A percentile compares a stretch with the other conserved stretches of the same genome.
Evolutionary conservation across 2,888 invertebrate species (phyloP).

Genomic region (Cephus rjabovi): DNA sequence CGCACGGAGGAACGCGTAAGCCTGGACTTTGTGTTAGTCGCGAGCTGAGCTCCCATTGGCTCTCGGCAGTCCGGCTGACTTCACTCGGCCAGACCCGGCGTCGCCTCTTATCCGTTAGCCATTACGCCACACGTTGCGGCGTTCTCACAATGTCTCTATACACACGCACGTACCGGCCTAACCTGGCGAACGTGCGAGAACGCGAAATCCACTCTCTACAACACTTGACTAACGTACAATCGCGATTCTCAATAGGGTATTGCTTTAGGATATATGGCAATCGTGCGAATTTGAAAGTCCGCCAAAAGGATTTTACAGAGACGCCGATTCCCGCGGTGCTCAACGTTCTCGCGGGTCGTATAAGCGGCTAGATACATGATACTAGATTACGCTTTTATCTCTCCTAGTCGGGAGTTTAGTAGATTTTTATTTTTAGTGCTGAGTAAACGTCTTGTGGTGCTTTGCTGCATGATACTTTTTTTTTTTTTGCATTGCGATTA

Average conservation of each 20-base stretch:
- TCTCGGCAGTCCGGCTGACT: slow-evolving; percentile 38
- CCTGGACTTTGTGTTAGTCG: background rate
- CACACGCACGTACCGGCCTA: background rate
- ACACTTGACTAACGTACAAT: background rate
- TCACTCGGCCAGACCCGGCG: slow-evolving; percentile 38
- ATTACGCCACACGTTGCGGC: slow-evolving; percentile 25
- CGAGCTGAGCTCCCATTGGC: slow-evolving; percentile 10
- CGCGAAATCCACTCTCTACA: background rate
- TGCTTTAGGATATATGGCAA: background rate
- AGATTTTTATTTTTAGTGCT: background rate
- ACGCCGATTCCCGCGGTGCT: background rate
- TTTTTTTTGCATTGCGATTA: background rate
- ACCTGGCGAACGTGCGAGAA: slow-evolving; percentile 2
- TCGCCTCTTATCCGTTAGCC: slow-evolving; percentile 37
- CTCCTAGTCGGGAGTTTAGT: background rate
- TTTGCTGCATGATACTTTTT: background rate
- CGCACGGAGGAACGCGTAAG: background rate
- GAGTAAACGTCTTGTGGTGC: background rate
- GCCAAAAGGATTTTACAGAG: background rate
- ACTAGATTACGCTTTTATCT: background rate
- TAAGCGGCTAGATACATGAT: background rate
- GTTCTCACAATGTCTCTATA: slow-evolving; percentile 12
- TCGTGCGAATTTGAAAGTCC: background rate
- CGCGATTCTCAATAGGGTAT: background rate
- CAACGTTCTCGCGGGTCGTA: background rate